phyloP scores from a whole-genome alignment of 2,113 vertebrate genomes.

The Carollia perspicillata region DNA sequence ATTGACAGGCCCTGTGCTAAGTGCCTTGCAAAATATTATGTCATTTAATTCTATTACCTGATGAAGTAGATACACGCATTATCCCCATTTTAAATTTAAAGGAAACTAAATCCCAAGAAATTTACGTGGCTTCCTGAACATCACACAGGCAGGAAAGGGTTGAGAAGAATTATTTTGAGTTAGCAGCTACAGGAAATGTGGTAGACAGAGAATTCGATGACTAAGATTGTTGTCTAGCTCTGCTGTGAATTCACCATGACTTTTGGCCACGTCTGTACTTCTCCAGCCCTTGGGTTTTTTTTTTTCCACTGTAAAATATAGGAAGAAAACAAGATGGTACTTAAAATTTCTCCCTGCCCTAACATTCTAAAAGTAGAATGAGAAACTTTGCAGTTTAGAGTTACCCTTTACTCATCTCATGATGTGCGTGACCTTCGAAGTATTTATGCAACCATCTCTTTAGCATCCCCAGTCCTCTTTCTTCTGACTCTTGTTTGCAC shows the following conservation, averaged over 20 bases:
- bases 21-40: not conserved
- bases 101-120: not conserved
- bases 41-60: not conserved
- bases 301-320: not conserved
- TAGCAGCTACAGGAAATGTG: not conserved
- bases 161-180: not conserved
- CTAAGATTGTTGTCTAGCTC: not conserved
- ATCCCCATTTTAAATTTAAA: not conserved
- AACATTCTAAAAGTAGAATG: not conserved
- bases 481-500: not conserved
- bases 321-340: not conserved
- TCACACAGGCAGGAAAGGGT: not conserved
- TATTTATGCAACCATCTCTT: not conserved
- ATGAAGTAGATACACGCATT: not conserved
- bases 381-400: not conserved
- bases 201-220: not conserved
- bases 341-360: not conserved
- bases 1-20: not conserved
- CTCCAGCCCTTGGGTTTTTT: not conserved
- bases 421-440: fast-evolving
- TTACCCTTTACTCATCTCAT: not conserved
- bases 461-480: not conserved
- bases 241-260: not conserved
- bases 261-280: not conserved
- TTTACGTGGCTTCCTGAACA: not conserved